Evolutionary conservation across 2,888 invertebrate genomes (phyloP).

Genomic region (Meliscaeva auricollis): DNA sequence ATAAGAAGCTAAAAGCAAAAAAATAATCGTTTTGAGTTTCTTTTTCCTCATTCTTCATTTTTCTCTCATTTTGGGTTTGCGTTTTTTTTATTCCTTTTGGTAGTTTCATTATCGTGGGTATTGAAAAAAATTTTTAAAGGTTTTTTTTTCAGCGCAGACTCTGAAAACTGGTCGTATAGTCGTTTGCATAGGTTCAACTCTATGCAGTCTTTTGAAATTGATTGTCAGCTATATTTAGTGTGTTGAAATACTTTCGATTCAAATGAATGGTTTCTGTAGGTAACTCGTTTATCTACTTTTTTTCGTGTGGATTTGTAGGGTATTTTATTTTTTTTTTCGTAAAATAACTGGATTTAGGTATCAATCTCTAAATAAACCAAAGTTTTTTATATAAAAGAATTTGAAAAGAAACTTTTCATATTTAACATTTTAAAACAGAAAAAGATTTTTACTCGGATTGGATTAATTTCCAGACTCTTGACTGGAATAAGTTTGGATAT

Average conservation of each 20-base stretch:
- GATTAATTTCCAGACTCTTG: no score
- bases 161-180: conserved; percentile 63
- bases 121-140: conserved; percentile 68
- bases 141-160: conserved; percentile 69
- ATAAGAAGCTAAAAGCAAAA: conserved; percentile 65
- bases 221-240: conserved; percentile 55
- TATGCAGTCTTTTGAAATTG: conserved; percentile 26
- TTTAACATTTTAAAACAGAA: no score
- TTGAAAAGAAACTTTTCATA: no score
- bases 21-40: conserved; percentile 62
- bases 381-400: no score
- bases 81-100: conserved; percentile 32
- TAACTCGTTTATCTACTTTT: background rate
- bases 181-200: conserved; percentile 17
- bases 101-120: conserved; percentile 67
- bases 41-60: conserved; percentile 40
- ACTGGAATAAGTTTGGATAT: no score
- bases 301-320: no score
- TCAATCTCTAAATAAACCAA: no score
- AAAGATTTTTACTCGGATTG: no score
- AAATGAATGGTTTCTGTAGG: conserved; percentile 27
- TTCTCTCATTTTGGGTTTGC: conserved; percentile 12
- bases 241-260: conserved; percentile 53
- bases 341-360: no score
- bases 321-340: no score